Evolutionary conservation across 2,888 invertebrate species (phyloP).

Genomic region (Drosophila meridionalis): DNA sequence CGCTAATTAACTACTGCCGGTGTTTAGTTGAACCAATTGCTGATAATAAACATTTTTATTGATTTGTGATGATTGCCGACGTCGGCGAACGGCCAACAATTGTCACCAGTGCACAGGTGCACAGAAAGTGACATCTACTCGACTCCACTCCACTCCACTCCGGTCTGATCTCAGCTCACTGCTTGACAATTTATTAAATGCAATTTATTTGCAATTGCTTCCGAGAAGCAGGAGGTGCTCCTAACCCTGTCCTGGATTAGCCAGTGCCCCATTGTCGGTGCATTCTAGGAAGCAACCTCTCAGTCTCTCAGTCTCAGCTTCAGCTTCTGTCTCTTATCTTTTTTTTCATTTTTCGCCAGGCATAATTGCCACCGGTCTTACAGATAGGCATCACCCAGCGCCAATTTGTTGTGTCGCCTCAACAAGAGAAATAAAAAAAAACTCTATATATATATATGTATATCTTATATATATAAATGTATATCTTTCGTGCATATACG

Average conservation of each 20-base stretch:
- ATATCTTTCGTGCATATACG: not conserved
- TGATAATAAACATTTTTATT: slow-evolving; percentile 79
- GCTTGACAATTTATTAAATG: slow-evolving; percentile 75
- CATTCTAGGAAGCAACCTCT: slow-evolving; percentile 69
- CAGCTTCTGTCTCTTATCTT: slow-evolving; percentile 25
- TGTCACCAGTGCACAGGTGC: slow-evolving; percentile 62
- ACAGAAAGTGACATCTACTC: slow-evolving; percentile 20
- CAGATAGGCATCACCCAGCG: slow-evolving; percentile 77
- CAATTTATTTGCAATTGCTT: slow-evolving; percentile 79
- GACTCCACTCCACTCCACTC: not conserved
- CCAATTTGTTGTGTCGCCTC: slow-evolving; percentile 68
- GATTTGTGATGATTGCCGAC: slow-evolving; percentile 79
- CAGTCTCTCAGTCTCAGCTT: not conserved
- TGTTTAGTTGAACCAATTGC: slow-evolving; percentile 74
- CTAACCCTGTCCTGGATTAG: slow-evolving; percentile 43
- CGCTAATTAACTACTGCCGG: slow-evolving; percentile 85
- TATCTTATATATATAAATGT: not conserved
- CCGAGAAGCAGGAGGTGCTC: slow-evolving; percentile 77
- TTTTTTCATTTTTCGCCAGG: slow-evolving; percentile 14
- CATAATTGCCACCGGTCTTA: slow-evolving; percentile 82
- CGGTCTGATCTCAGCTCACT: not conserved
- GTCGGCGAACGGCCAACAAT: slow-evolving; percentile 43
- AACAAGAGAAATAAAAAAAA: slow-evolving; percentile 1
- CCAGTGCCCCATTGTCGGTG: slow-evolving; percentile 29
- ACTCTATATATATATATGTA: not conserved